A percentile compares a stretch with the other conserved stretches of the same genome.
phyloP scores from a whole-genome alignment of 2,113 vertebrate species.

The Otus sunia region DNA sequence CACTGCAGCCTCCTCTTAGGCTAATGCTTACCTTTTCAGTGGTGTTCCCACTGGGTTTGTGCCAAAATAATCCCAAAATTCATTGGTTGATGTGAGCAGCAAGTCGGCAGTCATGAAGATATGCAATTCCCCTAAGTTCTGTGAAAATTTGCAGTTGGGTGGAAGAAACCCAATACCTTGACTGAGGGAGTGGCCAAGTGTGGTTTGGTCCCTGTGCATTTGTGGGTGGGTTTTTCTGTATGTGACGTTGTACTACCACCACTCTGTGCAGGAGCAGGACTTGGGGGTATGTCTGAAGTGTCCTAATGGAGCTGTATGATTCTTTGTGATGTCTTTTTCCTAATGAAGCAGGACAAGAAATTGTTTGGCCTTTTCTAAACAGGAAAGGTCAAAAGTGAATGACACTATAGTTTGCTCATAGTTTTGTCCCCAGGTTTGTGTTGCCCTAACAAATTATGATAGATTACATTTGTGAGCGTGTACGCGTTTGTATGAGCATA shows the following conservation, averaged over 20 bases:
- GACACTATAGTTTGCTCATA: background rate
- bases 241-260: fast-evolving
- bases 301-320: background rate
- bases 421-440: background rate
- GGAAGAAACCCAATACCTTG: background rate
- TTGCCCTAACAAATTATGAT: background rate
- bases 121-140: background rate
- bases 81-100: background rate
- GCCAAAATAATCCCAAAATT: background rate
- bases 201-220: background rate
- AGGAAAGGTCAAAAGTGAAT: background rate
- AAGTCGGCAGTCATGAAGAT: background rate
- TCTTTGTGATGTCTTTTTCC: background rate
- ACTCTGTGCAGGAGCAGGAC: background rate
- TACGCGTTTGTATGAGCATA: background rate
- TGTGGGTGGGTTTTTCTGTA: background rate
- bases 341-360: background rate
- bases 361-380: background rate
- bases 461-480: background rate
- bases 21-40: background rate
- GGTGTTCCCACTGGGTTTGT: background rate
- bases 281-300: background rate
- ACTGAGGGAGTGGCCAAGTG: background rate
- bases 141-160: background rate
- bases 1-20: background rate